Base-by-base conservation (phyloP, 1,140 invertebrate genomes). In the Drosophila mojavensis region DNA sequence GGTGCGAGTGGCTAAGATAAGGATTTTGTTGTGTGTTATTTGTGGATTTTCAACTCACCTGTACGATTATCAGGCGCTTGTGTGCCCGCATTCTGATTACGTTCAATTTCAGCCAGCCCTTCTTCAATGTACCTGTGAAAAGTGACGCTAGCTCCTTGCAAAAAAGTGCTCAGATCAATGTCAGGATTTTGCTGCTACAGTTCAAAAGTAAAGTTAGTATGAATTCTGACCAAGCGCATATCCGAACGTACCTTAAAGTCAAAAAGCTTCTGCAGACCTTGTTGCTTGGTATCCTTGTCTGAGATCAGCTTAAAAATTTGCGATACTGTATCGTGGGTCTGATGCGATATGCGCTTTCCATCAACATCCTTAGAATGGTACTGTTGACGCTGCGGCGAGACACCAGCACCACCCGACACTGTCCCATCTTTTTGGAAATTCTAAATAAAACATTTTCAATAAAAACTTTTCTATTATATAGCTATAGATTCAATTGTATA, bases 301-400 rank as follows among this genome's bases (percentile, higher is more conserved):
- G 97, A 97, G 79, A 99, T 98, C 81, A 98, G 96, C 91, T 97
- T 97, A 81, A 99, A 97, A 84, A 99, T 99, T 79, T 97, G 96
- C 0, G 96, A 96, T 58, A 99, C 93, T 78, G 96, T 95, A 65
- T 98, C 97, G 86, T 98, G 97, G 5, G 96, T 95, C 26, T 92
- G 91, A 66, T 91, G 88, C 15, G 89, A 90, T 41, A 91, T 88
- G 2, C 91, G 78, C 60, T 94, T 94, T n/a, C 93, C 91, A 24
- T 93, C 93, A 26, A 94, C 41, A 54, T 91, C 89, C 39, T 92
- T 92, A 28, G 85, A 81, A 39, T 39, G 30, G 59, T 58, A 55
- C 20, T 58, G 63, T 71, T 82, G 81, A 11, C 81, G 89, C 60
- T 92, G 91, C 5, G 82, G 89, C n/a, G 86, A 92, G 13, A 67